Conservation (phyloP, 2,888 invertebrate species). For the Fragum sueziense region DNA sequence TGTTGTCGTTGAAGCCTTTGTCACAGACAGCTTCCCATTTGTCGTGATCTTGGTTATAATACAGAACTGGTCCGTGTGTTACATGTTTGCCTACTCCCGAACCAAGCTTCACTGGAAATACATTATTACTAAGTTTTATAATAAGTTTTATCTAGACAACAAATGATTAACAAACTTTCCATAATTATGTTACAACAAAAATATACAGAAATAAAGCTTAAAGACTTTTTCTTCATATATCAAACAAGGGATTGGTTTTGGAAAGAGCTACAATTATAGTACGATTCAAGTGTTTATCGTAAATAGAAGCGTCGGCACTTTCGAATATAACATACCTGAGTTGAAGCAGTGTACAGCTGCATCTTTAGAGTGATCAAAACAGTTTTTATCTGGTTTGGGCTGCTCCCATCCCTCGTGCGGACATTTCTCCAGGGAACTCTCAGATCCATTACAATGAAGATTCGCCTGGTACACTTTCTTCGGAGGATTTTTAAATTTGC, state of each 20-base stretch:
- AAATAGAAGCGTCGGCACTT: no score
- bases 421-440: slow-evolving; percentile 64
- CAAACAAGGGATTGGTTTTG: no score
- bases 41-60: slow-evolving; percentile 55
- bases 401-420: slow-evolving; percentile 72
- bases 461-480: slow-evolving; percentile 73
- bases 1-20: slow-evolving; percentile 70
- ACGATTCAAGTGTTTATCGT: no score
- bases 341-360: slow-evolving; percentile 71
- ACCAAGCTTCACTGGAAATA: slow-evolving; percentile 67
- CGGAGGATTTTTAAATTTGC: slow-evolving; percentile 47
- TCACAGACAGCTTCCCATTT: slow-evolving; percentile 74
- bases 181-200: no score
- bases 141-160: no score
- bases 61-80: slow-evolving; percentile 72
- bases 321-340: slow-evolving; percentile 70
- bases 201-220: no score
- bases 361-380: slow-evolving; percentile 67
- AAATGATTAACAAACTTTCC: no score
- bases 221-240: no score
- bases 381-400: slow-evolving; percentile 49
- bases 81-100: slow-evolving; percentile 62
- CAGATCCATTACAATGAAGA: slow-evolving; percentile 71
- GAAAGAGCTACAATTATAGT: no score
- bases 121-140: no score